Evolutionary conservation across 2,888 invertebrate genomes (phyloP), one percentile per base, ranked within the genome.

Genomic region (Griposia aprilina): DNA sequence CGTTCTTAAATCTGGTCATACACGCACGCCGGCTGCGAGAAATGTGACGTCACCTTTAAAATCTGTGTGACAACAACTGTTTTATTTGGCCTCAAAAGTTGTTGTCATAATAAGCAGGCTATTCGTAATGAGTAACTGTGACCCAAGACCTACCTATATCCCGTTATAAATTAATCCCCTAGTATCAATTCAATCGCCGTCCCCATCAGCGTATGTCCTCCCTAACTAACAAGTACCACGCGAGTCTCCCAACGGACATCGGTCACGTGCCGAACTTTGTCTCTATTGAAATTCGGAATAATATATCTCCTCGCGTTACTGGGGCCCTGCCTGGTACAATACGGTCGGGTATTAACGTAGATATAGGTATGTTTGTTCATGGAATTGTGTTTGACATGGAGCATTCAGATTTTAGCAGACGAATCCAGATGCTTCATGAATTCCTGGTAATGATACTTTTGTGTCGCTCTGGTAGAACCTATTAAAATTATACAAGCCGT

Each of bases 271-370:
- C 82, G 69, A 87, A 87, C 82, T 87, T 89, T 80, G 88, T 85
- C 82, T 85, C 78, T 74, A 85, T 87, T 87, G 78, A 85, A 87
- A 84, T 87, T 89, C 60, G 78, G 88, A 76, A 87, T 89, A 89
- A 82, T 89, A 82, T 73, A 85, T 89, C 78, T 78, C 74, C 69
- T 80, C 67, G 85, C 71, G 60, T 68, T 74, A 26, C 88, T 81
- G 85, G 6, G 59, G 23, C 17, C 81, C 85, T 84, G 70, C 81
- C 85, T 87, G 70, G 87, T 84, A 87, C 85, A 72, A 57, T 79
- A 71, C 55, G 59, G 62, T 67, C 8, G 50, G 30, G 52, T 41
- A 41, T 41, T 74, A 72, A 77, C 36, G 45, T 77, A 73, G 41
- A 55, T 74, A 26, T 71, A 65, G 45, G n/a, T 82, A 26, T 68